These are phyloP conservation scores for Linyphia triangularis DNA, from an alignment of 2,888 invertebrate genomes.

Conservation along the genomic window DNA sequence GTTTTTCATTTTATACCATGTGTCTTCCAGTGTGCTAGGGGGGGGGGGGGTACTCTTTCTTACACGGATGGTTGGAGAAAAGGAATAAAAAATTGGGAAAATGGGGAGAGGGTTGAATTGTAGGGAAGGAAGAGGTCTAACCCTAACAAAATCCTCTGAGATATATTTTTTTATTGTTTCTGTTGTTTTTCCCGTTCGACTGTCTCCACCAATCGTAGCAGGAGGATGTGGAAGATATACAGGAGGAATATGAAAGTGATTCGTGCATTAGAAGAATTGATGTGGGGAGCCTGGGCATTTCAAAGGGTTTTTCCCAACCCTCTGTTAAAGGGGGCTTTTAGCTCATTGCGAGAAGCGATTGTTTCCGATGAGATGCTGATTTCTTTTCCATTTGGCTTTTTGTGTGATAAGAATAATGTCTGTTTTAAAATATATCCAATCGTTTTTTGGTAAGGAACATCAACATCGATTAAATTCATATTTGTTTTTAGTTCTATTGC, in stretches of 20 bases:
- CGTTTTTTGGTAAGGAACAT: too few relatives aligned
- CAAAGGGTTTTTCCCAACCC: slow-evolving; percentile 29
- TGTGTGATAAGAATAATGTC: too few relatives aligned
- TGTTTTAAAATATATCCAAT: too few relatives aligned
- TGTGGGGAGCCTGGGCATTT: slow-evolving; percentile 33
- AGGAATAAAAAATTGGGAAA: too few relatives aligned
- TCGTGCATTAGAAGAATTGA: slow-evolving; percentile 52
- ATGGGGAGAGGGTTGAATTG: slow-evolving; percentile 2
- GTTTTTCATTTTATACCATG: slow-evolving; percentile 39
- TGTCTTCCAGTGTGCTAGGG: background rate
- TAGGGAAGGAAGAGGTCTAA: slow-evolving; percentile 47
- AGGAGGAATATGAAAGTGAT: slow-evolving; percentile 55
- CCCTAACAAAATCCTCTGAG: slow-evolving; percentile 38
- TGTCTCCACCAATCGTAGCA: slow-evolving; percentile 63
- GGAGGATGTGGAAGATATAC: slow-evolving; percentile 25
- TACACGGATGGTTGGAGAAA: slow-evolving; percentile 29
- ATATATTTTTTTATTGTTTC: slow-evolving; percentile 17
- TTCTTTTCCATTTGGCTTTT: too few relatives aligned
- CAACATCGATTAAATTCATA: too few relatives aligned
- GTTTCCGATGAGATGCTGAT: too few relatives aligned
- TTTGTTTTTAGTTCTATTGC: too few relatives aligned
- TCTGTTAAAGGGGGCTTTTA: slow-evolving; percentile 21
- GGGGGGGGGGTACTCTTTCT: slow-evolving; percentile 15
- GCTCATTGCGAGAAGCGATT: background rate
- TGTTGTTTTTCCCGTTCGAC: slow-evolving; percentile 35